Conservation (phyloP, 1,140 invertebrate genomes). For the Heterodera schachtii region DNA sequence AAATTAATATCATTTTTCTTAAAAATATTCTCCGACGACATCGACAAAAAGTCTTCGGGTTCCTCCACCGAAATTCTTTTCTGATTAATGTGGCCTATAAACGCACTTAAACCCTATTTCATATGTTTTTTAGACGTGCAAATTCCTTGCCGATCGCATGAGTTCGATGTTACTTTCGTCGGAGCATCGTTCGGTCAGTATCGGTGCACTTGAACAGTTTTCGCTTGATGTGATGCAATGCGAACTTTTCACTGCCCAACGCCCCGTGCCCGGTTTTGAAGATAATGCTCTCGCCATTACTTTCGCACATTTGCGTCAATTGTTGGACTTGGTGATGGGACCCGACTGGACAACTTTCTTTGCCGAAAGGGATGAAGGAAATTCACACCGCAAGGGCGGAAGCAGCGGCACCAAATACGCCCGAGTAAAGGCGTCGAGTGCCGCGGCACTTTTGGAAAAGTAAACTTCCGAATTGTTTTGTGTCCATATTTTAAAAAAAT, state of each 20-base stretch:
- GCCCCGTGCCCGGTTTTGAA: conserved; percentile 62
- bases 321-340: conserved; percentile 87
- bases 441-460: conserved; percentile 90
- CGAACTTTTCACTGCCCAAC: conserved; percentile 71
- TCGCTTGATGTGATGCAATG: conserved; percentile 88
- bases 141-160: conserved; percentile 86
- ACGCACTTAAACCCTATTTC: too few species aligned
- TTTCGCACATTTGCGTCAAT: conserved; percentile 85
- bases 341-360: conserved; percentile 98
- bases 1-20: too few species aligned
- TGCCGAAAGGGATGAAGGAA: conserved; percentile 73
- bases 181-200: conserved; percentile 85
- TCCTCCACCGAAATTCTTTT: background rate
- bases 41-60: too few species aligned
- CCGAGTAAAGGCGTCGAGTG: conserved; percentile 84
- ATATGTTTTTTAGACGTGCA: conserved; percentile 72
- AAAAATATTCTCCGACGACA: too few species aligned
- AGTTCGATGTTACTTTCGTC: conserved; percentile 75
- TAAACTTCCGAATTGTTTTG: conserved; percentile 65
- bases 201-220: conserved; percentile 91
- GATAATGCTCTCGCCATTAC: conserved; percentile 75
- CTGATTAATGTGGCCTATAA: background rate
- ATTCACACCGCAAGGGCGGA: background rate
- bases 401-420: conserved; percentile 87
- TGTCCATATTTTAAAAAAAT: conserved; percentile 54